Percentiles rank a stretch among this genome's conserved stretches.
These are phyloP conservation scores for Boloria euphrosyne DNA, from an alignment of 2,888 invertebrate genomes.

Conservation along the genomic window DNA sequence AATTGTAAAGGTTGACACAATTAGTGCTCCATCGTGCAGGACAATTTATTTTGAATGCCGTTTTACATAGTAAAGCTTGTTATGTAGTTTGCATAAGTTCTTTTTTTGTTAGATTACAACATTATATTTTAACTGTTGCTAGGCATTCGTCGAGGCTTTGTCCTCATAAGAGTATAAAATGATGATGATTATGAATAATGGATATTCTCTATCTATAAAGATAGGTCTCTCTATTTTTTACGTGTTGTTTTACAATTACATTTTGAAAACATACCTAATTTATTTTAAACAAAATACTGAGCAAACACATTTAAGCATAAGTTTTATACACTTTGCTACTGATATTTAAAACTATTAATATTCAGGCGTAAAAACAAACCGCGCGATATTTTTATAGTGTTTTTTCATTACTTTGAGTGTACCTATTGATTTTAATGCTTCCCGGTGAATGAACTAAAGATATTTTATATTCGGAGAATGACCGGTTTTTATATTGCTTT, in stretches of 20 bases:
- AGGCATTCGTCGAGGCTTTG: not conserved
- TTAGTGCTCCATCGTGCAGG: slow-evolving; percentile 11
- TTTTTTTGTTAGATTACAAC: not conserved
- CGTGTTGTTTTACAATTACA: too few species aligned
- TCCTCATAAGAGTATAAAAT: slow-evolving; percentile 7
- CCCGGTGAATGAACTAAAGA: slow-evolving; percentile 23
- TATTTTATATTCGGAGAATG: slow-evolving; percentile 18
- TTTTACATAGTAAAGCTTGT: slow-evolving; percentile 2
- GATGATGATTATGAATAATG: not conserved
- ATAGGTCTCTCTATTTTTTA: not conserved
- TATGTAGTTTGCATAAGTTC: not conserved
- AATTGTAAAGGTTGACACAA: slow-evolving; percentile 12
- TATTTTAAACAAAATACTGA: too few species aligned
- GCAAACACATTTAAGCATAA: too few species aligned
- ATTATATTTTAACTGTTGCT: slow-evolving; percentile 6
- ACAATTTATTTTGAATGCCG: slow-evolving; percentile 14
- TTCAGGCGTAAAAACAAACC: not conserved
- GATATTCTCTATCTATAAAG: not conserved
- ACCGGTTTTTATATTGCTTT: slow-evolving; percentile 17
- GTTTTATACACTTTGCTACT: too few species aligned
- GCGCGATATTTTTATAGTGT: slow-evolving; percentile 1
- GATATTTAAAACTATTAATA: not conserved
- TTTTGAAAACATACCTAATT: too few species aligned
- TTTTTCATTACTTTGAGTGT: slow-evolving; percentile 4
- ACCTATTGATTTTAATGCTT: slow-evolving; percentile 19